Conservation (phyloP, 2,113 vertebrate genomes). For the Tyrannus savana region DNA sequence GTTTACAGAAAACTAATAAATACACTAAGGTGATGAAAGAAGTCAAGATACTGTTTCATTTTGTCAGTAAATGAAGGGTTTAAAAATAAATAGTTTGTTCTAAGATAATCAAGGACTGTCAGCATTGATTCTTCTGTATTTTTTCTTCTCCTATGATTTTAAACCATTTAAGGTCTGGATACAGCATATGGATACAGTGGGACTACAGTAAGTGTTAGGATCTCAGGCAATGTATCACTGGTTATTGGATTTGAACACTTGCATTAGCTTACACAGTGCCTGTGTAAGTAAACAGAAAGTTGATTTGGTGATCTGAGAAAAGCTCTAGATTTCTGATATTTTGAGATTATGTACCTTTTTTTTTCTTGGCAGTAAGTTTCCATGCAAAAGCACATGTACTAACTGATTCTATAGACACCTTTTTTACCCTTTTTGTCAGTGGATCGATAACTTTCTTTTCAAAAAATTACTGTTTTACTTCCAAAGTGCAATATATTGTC, state of each 20-base stretch:
- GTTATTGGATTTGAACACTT: neutral
- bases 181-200: neutral
- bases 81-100: neutral
- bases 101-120: constrained; percentile 18
- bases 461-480: neutral
- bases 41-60: constrained; percentile 1
- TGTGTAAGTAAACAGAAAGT: neutral
- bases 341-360: neutral
- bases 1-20: neutral
- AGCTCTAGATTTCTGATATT: neutral
- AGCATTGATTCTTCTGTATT: neutral
- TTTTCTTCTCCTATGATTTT: neutral
- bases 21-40: neutral
- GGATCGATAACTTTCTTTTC: neutral
- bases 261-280: neutral
- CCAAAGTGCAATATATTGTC: neutral
- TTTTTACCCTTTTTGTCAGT: neutral
- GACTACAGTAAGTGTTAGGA: neutral
- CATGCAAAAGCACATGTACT: neutral
- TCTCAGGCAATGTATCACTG: neutral
- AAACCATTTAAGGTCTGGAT: neutral
- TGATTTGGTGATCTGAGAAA: neutral
- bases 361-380: neutral
- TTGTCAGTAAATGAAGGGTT: neutral
- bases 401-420: neutral